A percentile compares a stretch with the other conserved stretches of the same genome.
Evolutionary conservation across 2,888 invertebrate species (phyloP).

Genomic region (Neoscelio sp.): DNA sequence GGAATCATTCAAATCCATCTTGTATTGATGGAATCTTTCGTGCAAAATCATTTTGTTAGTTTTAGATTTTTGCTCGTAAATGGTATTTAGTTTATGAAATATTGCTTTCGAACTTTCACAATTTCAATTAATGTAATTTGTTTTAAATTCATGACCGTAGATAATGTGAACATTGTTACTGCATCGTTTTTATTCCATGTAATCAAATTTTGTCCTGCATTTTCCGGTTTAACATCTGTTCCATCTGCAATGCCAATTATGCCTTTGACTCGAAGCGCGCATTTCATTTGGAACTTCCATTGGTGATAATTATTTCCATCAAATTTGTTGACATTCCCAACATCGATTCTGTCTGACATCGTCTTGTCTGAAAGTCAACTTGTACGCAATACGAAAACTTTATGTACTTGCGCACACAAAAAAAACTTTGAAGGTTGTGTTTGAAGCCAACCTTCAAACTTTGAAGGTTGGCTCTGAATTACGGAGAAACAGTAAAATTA

Average conservation of each 20-base stretch:
- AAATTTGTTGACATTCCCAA: slow-evolving; percentile 27
- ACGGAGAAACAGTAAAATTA: no score
- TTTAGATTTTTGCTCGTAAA: slow-evolving; percentile 22
- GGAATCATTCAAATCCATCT: slow-evolving; percentile 27
- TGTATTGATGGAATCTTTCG: slow-evolving; percentile 27
- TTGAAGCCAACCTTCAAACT: no score
- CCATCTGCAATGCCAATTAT: background rate
- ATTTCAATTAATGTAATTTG: slow-evolving; percentile 32
- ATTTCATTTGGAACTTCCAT: slow-evolving; percentile 34
- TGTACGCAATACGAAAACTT: no score
- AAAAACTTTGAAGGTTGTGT: no score
- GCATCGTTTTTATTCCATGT: slow-evolving; percentile 8
- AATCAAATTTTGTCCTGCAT: background rate
- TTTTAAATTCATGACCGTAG: slow-evolving; percentile 24
- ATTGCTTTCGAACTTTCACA: slow-evolving; percentile 12
- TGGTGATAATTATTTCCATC: slow-evolving; percentile 36
- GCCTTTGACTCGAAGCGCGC: slow-evolving; percentile 14
- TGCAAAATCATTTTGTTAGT: slow-evolving; percentile 39
- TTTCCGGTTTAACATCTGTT: background rate
- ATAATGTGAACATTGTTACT: slow-evolving; percentile 26
- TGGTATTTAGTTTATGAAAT: slow-evolving; percentile 23
- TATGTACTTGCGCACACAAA: no score
- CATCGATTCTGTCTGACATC: slow-evolving; percentile 29
- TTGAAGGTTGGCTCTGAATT: no score
- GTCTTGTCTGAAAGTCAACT: no score